phyloP scores from a whole-genome alignment of 2,888 invertebrate genomes.

The Amitus sp. region DNA sequence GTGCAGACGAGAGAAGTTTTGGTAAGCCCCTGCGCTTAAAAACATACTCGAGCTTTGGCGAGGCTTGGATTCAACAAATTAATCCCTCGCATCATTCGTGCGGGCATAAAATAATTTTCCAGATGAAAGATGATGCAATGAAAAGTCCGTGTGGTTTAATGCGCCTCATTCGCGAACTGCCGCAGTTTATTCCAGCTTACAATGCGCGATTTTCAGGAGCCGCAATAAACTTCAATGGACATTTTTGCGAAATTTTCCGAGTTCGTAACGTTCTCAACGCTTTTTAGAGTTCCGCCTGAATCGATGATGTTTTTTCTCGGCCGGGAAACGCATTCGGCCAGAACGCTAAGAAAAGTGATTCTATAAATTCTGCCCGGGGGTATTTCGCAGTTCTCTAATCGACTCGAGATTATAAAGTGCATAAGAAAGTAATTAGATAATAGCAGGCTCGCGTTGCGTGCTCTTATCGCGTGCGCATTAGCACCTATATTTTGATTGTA shows the following conservation, averaged over 20 bases:
- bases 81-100: too few relatives aligned
- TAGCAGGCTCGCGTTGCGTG: conserved; percentile 26
- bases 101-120: not conserved
- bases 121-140: not conserved
- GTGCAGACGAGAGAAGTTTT: too few relatives aligned
- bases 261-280: conserved; percentile 1
- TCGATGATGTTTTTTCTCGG: not conserved
- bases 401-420: conserved; percentile 22
- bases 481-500: conserved; percentile 34
- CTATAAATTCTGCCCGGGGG: conserved; percentile 17
- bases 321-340: not conserved
- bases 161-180: not conserved
- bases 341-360: conserved; percentile 9
- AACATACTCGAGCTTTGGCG: too few relatives aligned
- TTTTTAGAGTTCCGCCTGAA: not conserved
- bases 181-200: not conserved
- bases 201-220: not conserved
- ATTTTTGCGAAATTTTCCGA: not conserved
- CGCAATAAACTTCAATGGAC: conserved; percentile 1
- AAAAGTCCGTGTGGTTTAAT: not conserved
- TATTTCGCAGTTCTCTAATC: conserved; percentile 25
- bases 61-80: too few relatives aligned
- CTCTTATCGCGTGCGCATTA: conserved; percentile 31
- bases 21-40: too few relatives aligned
- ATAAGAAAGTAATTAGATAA: conserved; percentile 35